Evolutionary conservation across 2,888 invertebrate species (phyloP), one percentile per base, ranked within the genome.

Genomic region (Drosophila birchii): DNA sequence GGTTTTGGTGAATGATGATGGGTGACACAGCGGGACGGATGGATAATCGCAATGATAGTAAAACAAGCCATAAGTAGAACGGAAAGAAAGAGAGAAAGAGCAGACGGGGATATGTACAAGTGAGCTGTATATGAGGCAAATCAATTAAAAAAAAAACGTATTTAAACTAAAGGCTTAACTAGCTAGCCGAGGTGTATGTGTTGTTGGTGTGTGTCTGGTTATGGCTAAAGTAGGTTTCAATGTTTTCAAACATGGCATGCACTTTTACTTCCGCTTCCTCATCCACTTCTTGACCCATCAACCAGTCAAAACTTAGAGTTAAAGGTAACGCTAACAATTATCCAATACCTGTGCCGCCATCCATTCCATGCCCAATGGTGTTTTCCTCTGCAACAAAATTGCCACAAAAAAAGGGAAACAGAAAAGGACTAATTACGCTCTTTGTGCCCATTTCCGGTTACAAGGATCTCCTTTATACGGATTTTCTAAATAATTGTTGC

Each of bases 201-300:
- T 45, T 12, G 39, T 38, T n/a, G n/a, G 47, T 47, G n/a, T 29
- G 47, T 58, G 60, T 34, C 23, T 23, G 61, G 36, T 58, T 67
- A 68, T 55, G 36, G 64, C 72, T 68, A 85, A 85, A 88, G 84
- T 85, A 89, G 75, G 57, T 88, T 85, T 89, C 74, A 67, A 60
- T 85, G 84, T 85, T 89, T 71, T 71, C 72, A 82, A 73, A 75
- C 86, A 82, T 78, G 76, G 77, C 89, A 85, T 85, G 89, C 89
- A 88, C 80, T 85, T 63, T 75, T 68, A 68, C 43, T 49, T 41
- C 38, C 45, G 41, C 56, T 56, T 49, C 41, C 67, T 67, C 32
- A 23, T 34, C 38, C 45, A 26, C 56, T 70, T 43, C 49, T 51
- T 45, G 44, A 66, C 29, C 58, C 51, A 66, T 38, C 29, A 54